Evolutionary conservation across 2,888 invertebrate species (phyloP), one percentile per base, ranked within the genome.

Genomic region (Eudasyphora cyanicolor): DNA sequence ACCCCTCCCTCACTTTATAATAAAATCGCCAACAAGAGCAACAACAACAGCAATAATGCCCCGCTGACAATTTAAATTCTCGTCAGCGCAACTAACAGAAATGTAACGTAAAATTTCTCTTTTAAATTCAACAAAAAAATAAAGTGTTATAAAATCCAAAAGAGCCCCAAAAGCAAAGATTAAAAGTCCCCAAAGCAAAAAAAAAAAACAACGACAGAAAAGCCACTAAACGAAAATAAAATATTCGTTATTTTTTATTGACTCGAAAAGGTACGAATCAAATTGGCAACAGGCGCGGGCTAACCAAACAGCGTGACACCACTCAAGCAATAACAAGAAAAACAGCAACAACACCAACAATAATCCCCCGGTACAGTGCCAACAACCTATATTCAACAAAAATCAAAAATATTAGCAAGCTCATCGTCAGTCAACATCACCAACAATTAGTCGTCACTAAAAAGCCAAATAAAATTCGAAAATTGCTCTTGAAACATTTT

Each of bases 271-370:
- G 67, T 57, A 35, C 67, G 51, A 49, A 74, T 62, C 17, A 62
- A 74, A 79, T 79, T 76, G 75, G 74, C 74, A 80, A 83, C 77
- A 79, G 76, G 67, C 79, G 42, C 69, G 45, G 17, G 42, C 70
- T 57, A 73, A 69, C 27, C 32, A 32, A 32, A 64, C 42, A 57
- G 38, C 62, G n/a, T n/a, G 2, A n/a, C 45, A 45, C n/a, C 45
- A 45, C n/a, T 2, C 45, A 57, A 54, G n/a, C 76, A 70, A 79
- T 2, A 73, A 73, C 17, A 75, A 67, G 5, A 75, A 82, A 7
- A 75, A 60, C 49, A 27, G 32, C 49, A 57, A 49, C 21, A 32
- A 67, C 49, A 64, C 5, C 49, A 27, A 42, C 49, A 57, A 49
- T 17, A 32, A 67, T 35, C 51, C 5, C 21, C 29, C 5, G 24